Evolutionary conservation across 2,797 vertebrate species (phyloP).

Genomic region (Tarsius wallacei): DNA sequence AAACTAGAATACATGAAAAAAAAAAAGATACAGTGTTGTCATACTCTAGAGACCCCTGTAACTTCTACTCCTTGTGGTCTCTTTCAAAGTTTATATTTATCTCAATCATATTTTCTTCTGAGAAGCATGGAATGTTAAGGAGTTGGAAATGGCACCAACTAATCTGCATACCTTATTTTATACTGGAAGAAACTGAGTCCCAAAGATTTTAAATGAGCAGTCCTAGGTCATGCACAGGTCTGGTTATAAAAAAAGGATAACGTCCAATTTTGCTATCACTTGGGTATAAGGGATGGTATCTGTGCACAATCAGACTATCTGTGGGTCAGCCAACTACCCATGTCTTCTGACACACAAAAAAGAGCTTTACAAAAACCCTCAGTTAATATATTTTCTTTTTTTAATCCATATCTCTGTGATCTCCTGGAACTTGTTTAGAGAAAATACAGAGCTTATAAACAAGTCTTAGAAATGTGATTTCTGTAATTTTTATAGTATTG

Average conservation of each 20-base stretch:
- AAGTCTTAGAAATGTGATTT: conserved; percentile 78
- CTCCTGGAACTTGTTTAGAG: conserved; percentile 63
- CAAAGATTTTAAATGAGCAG: background rate
- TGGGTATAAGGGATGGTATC: background rate
- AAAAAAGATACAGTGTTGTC: background rate
- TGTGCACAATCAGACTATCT: background rate
- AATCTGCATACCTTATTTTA: background rate
- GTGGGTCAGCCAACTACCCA: background rate
- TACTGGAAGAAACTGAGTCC: background rate
- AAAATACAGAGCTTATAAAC: conserved; percentile 72
- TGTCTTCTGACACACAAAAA: background rate
- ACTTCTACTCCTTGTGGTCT: background rate
- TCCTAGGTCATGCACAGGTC: background rate
- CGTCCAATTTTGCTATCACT: background rate
- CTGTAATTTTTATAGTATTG: conserved; percentile 68
- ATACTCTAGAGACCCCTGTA: background rate
- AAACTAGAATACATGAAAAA: background rate
- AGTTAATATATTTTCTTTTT: conserved; percentile 62
- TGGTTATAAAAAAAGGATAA: background rate
- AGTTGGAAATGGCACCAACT: background rate
- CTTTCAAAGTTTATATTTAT: background rate
- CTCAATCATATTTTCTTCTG: conserved; percentile 46
- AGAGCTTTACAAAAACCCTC: background rate
- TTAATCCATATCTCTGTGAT: conserved; percentile 51
- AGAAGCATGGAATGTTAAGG: background rate